These are phyloP conservation scores for Pachypanchax playfairii DNA, from an alignment of 2,113 vertebrate genomes.

Conservation along the genomic window DNA sequence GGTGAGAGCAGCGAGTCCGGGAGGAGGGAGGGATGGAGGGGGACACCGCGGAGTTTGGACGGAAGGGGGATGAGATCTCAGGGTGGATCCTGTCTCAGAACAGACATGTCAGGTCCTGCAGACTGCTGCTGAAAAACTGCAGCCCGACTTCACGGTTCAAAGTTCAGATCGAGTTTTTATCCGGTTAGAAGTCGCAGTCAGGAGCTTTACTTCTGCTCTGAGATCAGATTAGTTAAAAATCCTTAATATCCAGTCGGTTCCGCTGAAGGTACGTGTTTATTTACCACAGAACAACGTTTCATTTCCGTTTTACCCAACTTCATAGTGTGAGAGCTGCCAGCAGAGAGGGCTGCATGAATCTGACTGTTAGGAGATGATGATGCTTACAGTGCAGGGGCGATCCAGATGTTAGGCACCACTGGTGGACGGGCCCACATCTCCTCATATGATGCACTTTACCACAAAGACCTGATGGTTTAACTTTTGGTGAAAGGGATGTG, in stretches of 20 bases:
- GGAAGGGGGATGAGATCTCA: neutral
- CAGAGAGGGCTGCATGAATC: no score
- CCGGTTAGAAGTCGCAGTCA: neutral
- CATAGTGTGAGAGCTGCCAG: neutral
- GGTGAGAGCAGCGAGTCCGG: slow-evolving; percentile 46
- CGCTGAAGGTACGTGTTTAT: neutral
- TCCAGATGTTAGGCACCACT: no score
- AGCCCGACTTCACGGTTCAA: neutral
- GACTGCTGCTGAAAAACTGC: neutral
- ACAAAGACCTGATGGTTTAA: no score
- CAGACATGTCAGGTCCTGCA: slow-evolving; percentile 64
- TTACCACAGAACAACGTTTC: neutral
- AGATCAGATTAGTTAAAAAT: neutral
- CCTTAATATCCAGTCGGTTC: neutral
- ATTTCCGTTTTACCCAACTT: neutral
- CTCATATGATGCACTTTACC: no score
- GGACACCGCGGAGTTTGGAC: neutral
- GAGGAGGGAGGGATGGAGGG: neutral
- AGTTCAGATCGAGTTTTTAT: neutral
- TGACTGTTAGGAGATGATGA: no score
- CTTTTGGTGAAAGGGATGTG: no score
- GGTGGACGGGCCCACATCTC: no score
- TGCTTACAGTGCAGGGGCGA: no score
- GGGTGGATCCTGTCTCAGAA: slow-evolving; percentile 51
- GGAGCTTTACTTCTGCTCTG: neutral